Evolutionary conservation across 37 sponge, comb jelly and placozoan species (phyloP).

Genomic region (Cliona cf. orientalis): DNA sequence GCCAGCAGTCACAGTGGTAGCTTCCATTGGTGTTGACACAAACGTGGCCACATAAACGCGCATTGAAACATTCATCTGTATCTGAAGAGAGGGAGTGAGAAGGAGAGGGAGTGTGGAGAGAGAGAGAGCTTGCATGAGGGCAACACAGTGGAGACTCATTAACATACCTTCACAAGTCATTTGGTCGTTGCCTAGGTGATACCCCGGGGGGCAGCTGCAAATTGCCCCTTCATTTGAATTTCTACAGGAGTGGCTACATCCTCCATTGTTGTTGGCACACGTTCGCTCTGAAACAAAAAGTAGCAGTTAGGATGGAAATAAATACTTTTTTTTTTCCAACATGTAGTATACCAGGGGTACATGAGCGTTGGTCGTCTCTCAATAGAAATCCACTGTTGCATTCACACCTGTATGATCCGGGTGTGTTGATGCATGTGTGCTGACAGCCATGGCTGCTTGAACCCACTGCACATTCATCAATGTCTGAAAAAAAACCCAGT

Average conservation of each 20-base stretch:
- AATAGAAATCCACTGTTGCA: conserved; percentile 26
- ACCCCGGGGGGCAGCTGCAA: conserved; percentile 25
- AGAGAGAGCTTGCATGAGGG: no score
- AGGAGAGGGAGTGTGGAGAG: no score
- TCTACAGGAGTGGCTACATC: conserved; percentile 24
- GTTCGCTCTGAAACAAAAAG: conserved; percentile 14
- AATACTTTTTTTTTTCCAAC: not conserved
- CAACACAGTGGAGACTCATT: no score
- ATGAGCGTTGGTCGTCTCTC: conserved; percentile 17
- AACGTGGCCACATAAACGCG: conserved; percentile 3
- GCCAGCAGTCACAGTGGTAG: conserved; percentile 39
- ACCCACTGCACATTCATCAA: conserved; percentile 31
- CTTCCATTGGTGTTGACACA: conserved; percentile 60
- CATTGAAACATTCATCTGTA: conserved; percentile 31
- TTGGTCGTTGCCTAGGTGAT: not conserved
- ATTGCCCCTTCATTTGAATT: not conserved
- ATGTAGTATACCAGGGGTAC: conserved; percentile 26
- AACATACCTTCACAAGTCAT: conserved; percentile 24
- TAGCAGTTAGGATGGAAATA: not conserved
- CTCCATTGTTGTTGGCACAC: conserved; percentile 36
- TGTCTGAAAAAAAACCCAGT: conserved; percentile 4
- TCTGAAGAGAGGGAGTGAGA: conserved; percentile 6
- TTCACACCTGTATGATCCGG: conserved; percentile 32
- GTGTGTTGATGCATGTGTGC: conserved; percentile 23
- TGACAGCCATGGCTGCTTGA: conserved; percentile 1